Base-by-base conservation (phyloP, 2,113 vertebrate genomes). In the Silurus asotus region DNA sequence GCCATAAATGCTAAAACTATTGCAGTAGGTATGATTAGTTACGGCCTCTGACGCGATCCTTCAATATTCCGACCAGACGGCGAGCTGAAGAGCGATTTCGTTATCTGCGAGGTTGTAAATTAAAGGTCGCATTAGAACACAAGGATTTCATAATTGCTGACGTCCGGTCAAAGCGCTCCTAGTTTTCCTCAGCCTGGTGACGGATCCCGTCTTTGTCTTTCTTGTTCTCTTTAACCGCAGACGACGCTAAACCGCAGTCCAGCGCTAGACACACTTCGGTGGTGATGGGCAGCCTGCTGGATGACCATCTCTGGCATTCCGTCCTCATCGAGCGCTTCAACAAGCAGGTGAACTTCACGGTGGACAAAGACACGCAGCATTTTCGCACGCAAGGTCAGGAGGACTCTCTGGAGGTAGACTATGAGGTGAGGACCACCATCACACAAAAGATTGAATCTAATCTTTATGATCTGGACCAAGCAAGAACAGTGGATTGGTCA, bases 251-350 rank as follows among this genome's bases (percentile, higher is more conserved):
- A 83, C 89, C 93, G 1, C 94, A 94, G 55, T 93, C 94, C 85
- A 94, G 92, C 37, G 94, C 86, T 83, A 94, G 92, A 48, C 92
- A 91, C 45, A 92, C 92, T 0, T 93, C 94, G 0, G 91, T 94
- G 64, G 94, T 93, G n/a, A 89, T 96, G 89, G 96, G 96, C 80
- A 97, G 96, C 89, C 94, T 97, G 28, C 91, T 97, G 74, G 96
- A 97, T 67, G 96, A 97, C 84, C 96, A 96, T 79, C 95, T 96
- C 49, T 97, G 96, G 96, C 96, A 97, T 70, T 96, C 96, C 0
- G 96, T 97, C 76, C 95, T 96, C 75, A 95, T 97, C 2, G 96
- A 97, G 79, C 93, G 96, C 10, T 96, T 95, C 78, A 96, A 96
- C 91, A 97, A 96, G 85, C 96, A 95, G 76, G 95, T 96, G 59